phyloP scores from a whole-genome alignment of 2,888 invertebrate species.

The Lamproptera curius region DNA sequence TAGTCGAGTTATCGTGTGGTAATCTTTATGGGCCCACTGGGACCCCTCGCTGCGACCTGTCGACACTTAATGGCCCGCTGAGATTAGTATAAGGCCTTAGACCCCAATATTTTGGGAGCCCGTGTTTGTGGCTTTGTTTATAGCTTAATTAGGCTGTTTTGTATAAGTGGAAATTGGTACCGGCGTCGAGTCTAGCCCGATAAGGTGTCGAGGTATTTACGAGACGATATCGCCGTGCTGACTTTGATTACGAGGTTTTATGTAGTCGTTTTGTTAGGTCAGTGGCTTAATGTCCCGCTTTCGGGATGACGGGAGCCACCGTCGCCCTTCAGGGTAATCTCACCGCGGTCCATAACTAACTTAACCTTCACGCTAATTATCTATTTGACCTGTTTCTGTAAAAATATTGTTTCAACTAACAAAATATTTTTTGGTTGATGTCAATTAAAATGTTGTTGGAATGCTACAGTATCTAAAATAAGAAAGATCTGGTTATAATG shows the following conservation, averaged over 20 bases:
- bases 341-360: no score
- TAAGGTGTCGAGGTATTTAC: slow-evolving; percentile 76
- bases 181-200: slow-evolving; percentile 64
- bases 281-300: slow-evolving; percentile 36
- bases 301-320: not conserved
- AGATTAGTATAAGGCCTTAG: slow-evolving; percentile 59
- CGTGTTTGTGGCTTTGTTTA: slow-evolving; percentile 76
- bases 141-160: slow-evolving; percentile 78
- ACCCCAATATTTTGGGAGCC: slow-evolving; percentile 60
- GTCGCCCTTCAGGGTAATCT: not conserved
- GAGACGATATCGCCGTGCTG: slow-evolving; percentile 54
- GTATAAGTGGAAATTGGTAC: slow-evolving; percentile 64
- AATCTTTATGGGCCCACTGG: slow-evolving; percentile 72
- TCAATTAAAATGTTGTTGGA: no score
- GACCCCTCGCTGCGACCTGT: slow-evolving; percentile 70
- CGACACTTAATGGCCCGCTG: slow-evolving; percentile 69
- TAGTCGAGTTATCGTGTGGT: slow-evolving; percentile 73
- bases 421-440: no score
- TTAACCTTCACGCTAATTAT: no score
- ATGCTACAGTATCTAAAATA: no score
- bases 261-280: slow-evolving; percentile 56
- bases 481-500: no score
- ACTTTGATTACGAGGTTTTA: slow-evolving; percentile 40
- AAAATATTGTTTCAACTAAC: no score
- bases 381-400: no score